phyloP scores from a whole-genome alignment of 2,797 vertebrate species.

The Oreochromis mossambicus region DNA sequence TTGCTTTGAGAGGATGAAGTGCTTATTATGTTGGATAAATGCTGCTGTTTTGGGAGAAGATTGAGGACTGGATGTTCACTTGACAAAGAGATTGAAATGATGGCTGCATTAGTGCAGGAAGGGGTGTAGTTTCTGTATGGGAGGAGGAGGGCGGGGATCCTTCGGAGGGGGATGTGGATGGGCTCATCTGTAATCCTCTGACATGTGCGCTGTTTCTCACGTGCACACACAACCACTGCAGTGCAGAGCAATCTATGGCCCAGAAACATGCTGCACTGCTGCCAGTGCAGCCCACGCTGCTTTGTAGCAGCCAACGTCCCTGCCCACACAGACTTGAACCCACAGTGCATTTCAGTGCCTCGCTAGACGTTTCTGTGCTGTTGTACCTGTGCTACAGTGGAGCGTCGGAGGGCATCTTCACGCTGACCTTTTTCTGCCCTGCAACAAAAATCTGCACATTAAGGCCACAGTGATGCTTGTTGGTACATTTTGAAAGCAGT shows the following conservation, averaged over 20 bases:
- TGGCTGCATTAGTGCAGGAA: slow-evolving; percentile 19
- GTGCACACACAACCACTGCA: slow-evolving; percentile 41
- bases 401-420: background rate
- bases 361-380: background rate
- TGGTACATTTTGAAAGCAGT: background rate
- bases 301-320: slow-evolving; percentile 17
- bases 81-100: slow-evolving; percentile 21
- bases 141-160: background rate
- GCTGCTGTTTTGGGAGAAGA: slow-evolving; percentile 20
- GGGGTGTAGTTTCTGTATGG: slow-evolving; percentile 29
- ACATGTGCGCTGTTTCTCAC: slow-evolving; percentile 61
- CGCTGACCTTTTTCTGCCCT: background rate
- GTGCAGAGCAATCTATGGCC: slow-evolving; percentile 39
- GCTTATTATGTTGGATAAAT: slow-evolving; percentile 18
- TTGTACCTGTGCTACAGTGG: background rate
- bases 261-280: slow-evolving; percentile 32
- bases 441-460: background rate
- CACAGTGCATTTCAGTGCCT: background rate
- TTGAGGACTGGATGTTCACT: slow-evolving; percentile 10
- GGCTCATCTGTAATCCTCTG: slow-evolving; percentile 39
- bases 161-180: slow-evolving; percentile 1
- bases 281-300: slow-evolving; percentile 33
- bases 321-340: slow-evolving; percentile 14
- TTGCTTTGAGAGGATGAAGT: background rate
- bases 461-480: background rate